Conservation (phyloP, 2,888 invertebrate genomes). For the Trichacis sp. region DNA sequence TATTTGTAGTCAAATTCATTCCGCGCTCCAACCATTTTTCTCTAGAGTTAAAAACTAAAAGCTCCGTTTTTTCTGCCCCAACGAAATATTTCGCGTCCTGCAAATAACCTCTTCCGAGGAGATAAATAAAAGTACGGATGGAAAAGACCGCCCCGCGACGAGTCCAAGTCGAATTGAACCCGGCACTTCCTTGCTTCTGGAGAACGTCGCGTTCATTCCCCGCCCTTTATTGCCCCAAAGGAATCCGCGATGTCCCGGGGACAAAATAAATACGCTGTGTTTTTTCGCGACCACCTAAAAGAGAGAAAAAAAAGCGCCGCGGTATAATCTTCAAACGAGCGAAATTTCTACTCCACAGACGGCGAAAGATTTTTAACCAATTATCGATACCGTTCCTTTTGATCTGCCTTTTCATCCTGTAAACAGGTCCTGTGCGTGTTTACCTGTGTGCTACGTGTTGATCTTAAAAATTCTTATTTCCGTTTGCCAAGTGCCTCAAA, state of each 20-base stretch:
- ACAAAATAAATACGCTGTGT: constrained; percentile 59
- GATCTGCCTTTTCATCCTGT: constrained; percentile 54
- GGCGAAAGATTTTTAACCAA: constrained; percentile 64
- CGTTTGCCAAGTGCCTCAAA: constrained; percentile 52
- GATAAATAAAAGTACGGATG: constrained; percentile 2
- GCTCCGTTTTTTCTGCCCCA: too few relatives aligned
- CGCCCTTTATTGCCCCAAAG: constrained; percentile 35
- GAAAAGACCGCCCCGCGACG: constrained; percentile 15
- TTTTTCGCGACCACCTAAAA: constrained; percentile 35
- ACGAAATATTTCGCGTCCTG: not conserved
- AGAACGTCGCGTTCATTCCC: constrained; percentile 18
- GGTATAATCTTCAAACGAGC: constrained; percentile 65
- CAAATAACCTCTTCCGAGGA: not conserved
- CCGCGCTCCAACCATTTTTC: too few relatives aligned
- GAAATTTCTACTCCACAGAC: constrained; percentile 29
- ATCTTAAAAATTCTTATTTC: constrained; percentile 63
- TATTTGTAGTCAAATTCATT: too few relatives aligned
- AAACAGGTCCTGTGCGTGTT: constrained; percentile 26
- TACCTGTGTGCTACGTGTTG: constrained; percentile 52
- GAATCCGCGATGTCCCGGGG: constrained; percentile 21
- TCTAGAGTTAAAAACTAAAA: too few relatives aligned
- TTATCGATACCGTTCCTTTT: constrained; percentile 65
- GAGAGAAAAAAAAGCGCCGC: constrained; percentile 24
- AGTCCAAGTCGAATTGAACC: constrained; percentile 21
- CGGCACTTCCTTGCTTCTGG: constrained; percentile 29